Conservation (phyloP, 2,888 invertebrate genomes). For the Chrysodeixis includens region DNA sequence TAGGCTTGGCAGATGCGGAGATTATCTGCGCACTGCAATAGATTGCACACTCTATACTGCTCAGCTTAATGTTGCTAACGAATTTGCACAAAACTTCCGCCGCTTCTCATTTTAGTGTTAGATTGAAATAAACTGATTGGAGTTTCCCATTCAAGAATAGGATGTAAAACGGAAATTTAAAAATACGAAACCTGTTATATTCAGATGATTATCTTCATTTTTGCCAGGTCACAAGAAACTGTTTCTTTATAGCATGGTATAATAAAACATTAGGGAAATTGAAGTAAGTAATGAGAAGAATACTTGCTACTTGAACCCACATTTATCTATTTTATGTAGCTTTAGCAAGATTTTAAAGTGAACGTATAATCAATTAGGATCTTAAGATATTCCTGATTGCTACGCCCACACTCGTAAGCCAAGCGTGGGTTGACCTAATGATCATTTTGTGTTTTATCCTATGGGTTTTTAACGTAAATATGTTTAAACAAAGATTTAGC, state of each 20-base stretch:
- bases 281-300: too few relatives aligned
- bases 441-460: neutral
- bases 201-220: too few relatives aligned
- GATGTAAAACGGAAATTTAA: too few relatives aligned
- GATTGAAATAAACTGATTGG: too few relatives aligned
- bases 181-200: too few relatives aligned
- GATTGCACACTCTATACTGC: constrained; percentile 32
- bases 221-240: too few relatives aligned
- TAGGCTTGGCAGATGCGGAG: constrained; percentile 45
- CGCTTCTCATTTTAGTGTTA: neutral
- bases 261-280: too few relatives aligned
- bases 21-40: constrained; percentile 37
- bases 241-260: too few relatives aligned
- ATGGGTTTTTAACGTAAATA: neutral
- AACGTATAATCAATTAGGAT: constrained; percentile 4
- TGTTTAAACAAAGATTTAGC: neutral
- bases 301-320: too few relatives aligned
- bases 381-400: neutral
- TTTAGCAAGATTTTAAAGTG: constrained; percentile 1
- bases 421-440: neutral
- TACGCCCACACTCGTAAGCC: neutral
- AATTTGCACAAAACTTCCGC: neutral
- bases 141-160: too few relatives aligned
- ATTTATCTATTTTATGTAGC: neutral
- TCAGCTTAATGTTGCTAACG: neutral